Evolutionary conservation across 2,888 invertebrate genomes (phyloP).

Genomic region (Cataglyphis rosenhaueri): DNA sequence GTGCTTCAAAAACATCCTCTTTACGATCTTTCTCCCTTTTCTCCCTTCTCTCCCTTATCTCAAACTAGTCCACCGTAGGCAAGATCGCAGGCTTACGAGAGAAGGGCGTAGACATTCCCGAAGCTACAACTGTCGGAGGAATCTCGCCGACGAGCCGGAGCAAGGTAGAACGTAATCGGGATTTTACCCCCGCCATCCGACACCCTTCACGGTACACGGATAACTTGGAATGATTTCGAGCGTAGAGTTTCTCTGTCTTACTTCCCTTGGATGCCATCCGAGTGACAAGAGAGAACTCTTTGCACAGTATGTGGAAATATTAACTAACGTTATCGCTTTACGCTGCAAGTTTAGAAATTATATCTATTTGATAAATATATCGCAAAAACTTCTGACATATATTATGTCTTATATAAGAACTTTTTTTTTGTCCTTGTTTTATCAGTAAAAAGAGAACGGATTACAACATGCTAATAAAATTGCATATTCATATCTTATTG

Average conservation of each 20-base stretch:
- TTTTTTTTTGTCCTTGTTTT: neutral
- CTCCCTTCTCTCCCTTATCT: slow-evolving; percentile 31
- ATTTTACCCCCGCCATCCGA: slow-evolving; percentile 38
- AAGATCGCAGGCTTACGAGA: slow-evolving; percentile 60
- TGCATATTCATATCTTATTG: neutral
- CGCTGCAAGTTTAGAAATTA: slow-evolving; percentile 27
- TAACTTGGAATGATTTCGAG: slow-evolving; percentile 53
- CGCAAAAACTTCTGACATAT: slow-evolving; percentile 9
- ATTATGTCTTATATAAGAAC: neutral
- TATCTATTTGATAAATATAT: slow-evolving; percentile 7
- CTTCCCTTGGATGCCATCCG: slow-evolving; percentile 9
- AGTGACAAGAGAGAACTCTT: slow-evolving; percentile 26
- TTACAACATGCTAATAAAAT: neutral
- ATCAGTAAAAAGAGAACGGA: neutral
- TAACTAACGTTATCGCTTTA: slow-evolving; percentile 32
- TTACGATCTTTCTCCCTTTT: neutral
- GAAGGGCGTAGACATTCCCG: slow-evolving; percentile 71
- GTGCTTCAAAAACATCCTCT: slow-evolving; percentile 4
- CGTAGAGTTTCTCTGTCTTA: slow-evolving; percentile 47
- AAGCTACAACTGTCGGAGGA: slow-evolving; percentile 57
- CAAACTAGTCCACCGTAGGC: slow-evolving; percentile 38
- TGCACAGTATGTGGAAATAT: slow-evolving; percentile 41
- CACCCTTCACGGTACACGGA: slow-evolving; percentile 44
- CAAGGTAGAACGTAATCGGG: slow-evolving; percentile 50
- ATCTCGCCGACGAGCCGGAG: slow-evolving; percentile 54